Conservation (phyloP, 2,888 invertebrate species). For the Oscheius sp. region DNA sequence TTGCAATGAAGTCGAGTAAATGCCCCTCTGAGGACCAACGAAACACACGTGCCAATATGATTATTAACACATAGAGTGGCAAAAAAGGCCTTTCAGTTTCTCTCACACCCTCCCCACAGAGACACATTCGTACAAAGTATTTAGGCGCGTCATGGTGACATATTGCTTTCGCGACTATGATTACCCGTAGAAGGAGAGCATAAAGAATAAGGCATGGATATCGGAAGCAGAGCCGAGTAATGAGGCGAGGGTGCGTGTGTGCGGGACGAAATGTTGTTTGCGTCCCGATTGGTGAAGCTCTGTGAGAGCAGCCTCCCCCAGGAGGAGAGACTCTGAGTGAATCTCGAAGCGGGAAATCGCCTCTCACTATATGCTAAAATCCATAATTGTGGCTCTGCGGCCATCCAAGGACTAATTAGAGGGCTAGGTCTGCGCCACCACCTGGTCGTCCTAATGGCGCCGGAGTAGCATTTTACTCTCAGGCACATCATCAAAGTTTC, state of each 20-base stretch:
- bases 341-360: constrained; percentile 32
- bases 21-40: too few species aligned
- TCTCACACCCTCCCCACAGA: too few species aligned
- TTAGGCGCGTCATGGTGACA: too few species aligned
- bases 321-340: not conserved
- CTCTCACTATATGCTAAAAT: constrained; percentile 17
- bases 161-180: constrained; percentile 3
- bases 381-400: constrained; percentile 28
- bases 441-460: constrained; percentile 24
- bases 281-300: constrained; percentile 27
- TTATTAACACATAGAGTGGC: too few species aligned
- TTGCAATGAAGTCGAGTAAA: constrained; percentile 19
- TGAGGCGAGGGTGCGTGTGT: constrained; percentile 34
- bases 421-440: constrained; percentile 14
- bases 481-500: constrained; percentile 8
- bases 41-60: too few species aligned
- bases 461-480: not conserved
- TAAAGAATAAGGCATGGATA: constrained; percentile 7
- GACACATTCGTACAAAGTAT: too few species aligned
- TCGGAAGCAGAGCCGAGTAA: constrained; percentile 30
- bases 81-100: too few species aligned
- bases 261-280: constrained; percentile 35
- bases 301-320: not conserved
- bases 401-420: constrained; percentile 31
- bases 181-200: constrained; percentile 3